Base-by-base conservation (phyloP, 2,113 vertebrate species). In the Ptilorrhoa leucosticta region DNA sequence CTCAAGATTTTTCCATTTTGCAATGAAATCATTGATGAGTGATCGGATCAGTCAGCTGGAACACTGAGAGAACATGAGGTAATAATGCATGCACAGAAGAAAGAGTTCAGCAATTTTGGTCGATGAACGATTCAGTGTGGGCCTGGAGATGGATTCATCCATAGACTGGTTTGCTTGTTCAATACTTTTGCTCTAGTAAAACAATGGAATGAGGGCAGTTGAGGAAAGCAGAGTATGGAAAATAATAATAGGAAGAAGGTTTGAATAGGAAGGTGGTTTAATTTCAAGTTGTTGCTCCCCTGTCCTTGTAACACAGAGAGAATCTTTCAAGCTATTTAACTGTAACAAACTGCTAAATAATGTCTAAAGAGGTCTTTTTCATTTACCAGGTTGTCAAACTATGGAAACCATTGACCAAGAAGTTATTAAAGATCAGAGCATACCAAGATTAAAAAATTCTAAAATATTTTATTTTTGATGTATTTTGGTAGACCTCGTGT, bases 51-150 rank as follows among this genome's bases (percentile, higher is more conserved):
- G n/a, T 53, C 53, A 82, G 39, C 53, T 2, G 7, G 11, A 91
- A 22, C 10, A 82, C 7, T 27, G 31, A 66, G 18, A 39, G 21
- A 40, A 39, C 3, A 31, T 7, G 31, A 61, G 3, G 5, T 60
- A 76, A 39, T 33, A 70, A 51, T 16, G 3, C 19, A 39, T 19
- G 7, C 13, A 71, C 8, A 79, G 31, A 51, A 3, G 2, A 33
- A 84, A 63, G 37, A 30, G 11, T 42, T 80, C 44, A 80, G 53
- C 10, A 72, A 7, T 47, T 56, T 56, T 72, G 10, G 6, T 53
- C 24, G 27, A 9, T 53, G 31, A 58, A 42, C 2, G 5, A 11
- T 33, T 72, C 13, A 7, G 0, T 44, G 13, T 54, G 4, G 26
- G 11, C 13, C 14, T 60, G 8, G n/a, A 76, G 9, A 33, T 22